Percentiles rank a stretch among this genome's conserved stretches.
Evolutionary conservation across 2,113 vertebrate genomes (phyloP).

Genomic region (Pelmatolapia mariae): DNA sequence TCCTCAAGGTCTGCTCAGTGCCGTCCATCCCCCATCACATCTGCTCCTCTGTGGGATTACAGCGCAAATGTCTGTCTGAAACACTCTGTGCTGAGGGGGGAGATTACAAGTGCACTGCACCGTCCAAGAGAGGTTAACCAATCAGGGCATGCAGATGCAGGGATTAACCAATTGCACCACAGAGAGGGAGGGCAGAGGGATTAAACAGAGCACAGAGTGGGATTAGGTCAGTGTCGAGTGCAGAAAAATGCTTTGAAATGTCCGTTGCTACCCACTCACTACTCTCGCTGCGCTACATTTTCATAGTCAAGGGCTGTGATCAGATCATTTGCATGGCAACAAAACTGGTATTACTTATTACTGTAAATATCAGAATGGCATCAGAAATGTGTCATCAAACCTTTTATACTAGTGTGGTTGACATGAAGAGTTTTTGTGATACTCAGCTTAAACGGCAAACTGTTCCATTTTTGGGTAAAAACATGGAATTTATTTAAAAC

Average conservation of each 20-base stretch:
- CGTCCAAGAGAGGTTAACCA: conserved; percentile 55
- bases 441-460: neutral
- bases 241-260: conserved; percentile 53
- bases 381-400: neutral
- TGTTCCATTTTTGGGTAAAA: neutral
- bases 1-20: conserved; percentile 56
- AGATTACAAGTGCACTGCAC: conserved; percentile 55
- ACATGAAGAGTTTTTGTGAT: neutral
- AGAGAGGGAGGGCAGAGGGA: conserved; percentile 54
- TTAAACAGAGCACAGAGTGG: conserved; percentile 50
- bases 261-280: neutral
- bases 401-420: neutral
- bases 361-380: neutral
- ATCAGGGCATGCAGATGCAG: conserved; percentile 35
- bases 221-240: conserved; percentile 60
- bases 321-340: neutral
- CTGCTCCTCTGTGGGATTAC: conserved; percentile 69
- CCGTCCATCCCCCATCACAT: conserved; percentile 67
- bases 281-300: neutral
- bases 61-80: conserved; percentile 63
- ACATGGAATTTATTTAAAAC: neutral
- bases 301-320: neutral
- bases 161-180: conserved; percentile 69
- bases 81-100: conserved; percentile 43
- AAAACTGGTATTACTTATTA: neutral